phyloP scores from a whole-genome alignment of 2,888 invertebrate species.

The Parelbella ahira region DNA sequence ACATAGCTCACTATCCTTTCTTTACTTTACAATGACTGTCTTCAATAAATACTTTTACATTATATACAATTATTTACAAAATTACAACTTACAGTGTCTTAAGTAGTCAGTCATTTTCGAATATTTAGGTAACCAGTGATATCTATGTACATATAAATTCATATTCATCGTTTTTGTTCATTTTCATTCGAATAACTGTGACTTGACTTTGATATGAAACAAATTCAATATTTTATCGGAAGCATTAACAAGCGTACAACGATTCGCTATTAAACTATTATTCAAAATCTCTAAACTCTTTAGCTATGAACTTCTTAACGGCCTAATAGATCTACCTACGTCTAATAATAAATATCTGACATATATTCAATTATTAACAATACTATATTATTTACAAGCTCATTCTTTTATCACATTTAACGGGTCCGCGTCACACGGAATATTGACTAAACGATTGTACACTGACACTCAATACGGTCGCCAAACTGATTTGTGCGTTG shows the following conservation, averaged over 20 bases:
- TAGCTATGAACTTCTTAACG: slow-evolving; percentile 50
- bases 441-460: slow-evolving; percentile 39
- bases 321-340: slow-evolving; percentile 51
- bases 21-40: slow-evolving; percentile 30
- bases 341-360: slow-evolving; percentile 44
- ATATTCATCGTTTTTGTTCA: slow-evolving; percentile 32
- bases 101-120: slow-evolving; percentile 66
- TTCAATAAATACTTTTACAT: slow-evolving; percentile 43
- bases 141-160: slow-evolving; percentile 32
- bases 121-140: slow-evolving; percentile 32
- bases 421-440: slow-evolving; percentile 47
- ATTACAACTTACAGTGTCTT: slow-evolving; percentile 40
- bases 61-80: slow-evolving; percentile 59
- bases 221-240: slow-evolving; percentile 39
- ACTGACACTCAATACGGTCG: slow-evolving; percentile 80
- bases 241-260: slow-evolving; percentile 70
- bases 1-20: slow-evolving; percentile 28
- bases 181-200: slow-evolving; percentile 19
- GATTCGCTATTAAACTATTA: slow-evolving; percentile 40
- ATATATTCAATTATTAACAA: slow-evolving; percentile 34
- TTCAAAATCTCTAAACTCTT: slow-evolving; percentile 51
- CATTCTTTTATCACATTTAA: slow-evolving; percentile 77
- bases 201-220: slow-evolving; percentile 30
- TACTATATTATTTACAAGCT: slow-evolving; percentile 70
- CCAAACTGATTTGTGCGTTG: slow-evolving; percentile 86